Evolutionary conservation across 2,113 vertebrate genomes (phyloP).

Genomic region (Myrmecophaga tridactyla): DNA sequence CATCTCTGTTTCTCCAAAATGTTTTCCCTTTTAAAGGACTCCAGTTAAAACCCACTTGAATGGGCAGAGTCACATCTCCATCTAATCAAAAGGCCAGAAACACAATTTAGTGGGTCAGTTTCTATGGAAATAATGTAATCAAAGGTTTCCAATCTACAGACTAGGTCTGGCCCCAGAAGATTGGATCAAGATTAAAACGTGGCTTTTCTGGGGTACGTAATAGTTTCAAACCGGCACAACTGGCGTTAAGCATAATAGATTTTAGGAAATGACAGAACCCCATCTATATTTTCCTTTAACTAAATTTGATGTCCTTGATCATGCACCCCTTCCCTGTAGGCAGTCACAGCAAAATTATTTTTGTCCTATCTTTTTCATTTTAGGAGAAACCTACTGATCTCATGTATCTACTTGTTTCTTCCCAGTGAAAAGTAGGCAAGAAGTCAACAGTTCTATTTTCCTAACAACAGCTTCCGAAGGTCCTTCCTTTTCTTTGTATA

Average conservation of each 20-base stretch:
- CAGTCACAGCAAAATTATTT: background rate
- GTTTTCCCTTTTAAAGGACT: no score
- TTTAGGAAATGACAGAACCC: background rate
- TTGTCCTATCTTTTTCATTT: slow-evolving; percentile 8
- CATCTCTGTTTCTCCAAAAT: no score
- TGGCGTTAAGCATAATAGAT: background rate
- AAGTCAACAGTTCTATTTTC: slow-evolving; percentile 42
- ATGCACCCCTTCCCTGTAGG: background rate
- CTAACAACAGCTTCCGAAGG: background rate
- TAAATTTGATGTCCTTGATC: background rate
- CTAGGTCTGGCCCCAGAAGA: no score
- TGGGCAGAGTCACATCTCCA: no score
- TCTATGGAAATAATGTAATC: no score
- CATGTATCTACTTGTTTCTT: background rate
- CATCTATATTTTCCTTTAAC: slow-evolving; percentile 29
- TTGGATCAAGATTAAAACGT: no score
- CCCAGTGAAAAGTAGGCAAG: background rate
- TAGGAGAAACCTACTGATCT: slow-evolving; percentile 27
- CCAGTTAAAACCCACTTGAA: no score
- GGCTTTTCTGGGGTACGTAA: no score
- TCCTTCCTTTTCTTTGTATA: background rate
- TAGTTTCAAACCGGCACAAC: no score
- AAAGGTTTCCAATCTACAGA: no score
- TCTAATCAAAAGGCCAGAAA: no score
- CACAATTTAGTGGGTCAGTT: no score